Evolutionary conservation across 2,888 invertebrate species (phyloP), one percentile per base, ranked within the genome.

Genomic region (Hydroisotoma schaefferi): DNA sequence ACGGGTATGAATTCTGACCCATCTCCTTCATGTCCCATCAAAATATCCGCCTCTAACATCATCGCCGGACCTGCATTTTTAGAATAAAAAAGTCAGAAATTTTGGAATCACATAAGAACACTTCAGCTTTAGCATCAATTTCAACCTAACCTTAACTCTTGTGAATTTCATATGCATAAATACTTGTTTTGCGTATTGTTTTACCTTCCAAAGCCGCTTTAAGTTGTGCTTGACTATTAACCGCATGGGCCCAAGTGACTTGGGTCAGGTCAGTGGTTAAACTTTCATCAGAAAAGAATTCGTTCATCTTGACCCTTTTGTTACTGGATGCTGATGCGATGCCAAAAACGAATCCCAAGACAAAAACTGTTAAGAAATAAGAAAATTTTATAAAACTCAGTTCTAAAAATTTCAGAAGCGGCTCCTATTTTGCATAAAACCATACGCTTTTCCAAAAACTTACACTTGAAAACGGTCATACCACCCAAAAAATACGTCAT

Each of bases 21-120:
- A 26, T 15, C 28, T n/a, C 6, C n/a, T 6, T 2, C 5, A 4
- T 27, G 23, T 15, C 90, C 90, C 54, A 90, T 73, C 6, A 86
- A 81, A 27, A 94, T 84, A 75, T 94, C 94, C 0, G 89, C 92
- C 79, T 94, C 93, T 60, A 94, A 79, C 88, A 93, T 92, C 77
- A 86, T 83, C 33, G 85, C 76, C 53, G 81, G 15, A 46, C 26
- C 26, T 46, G 3, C n/a, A n/a, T n/a, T n/a, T n/a, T n/a, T n/a
- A 12, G 12, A 33, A 12, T 10, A 33, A 33, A 33, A 33, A 33
- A 33, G 8, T 10, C 33, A 33, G 12, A 33, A 10, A 33, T 33
- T 33, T 10, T 33, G 25, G 25, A 22, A 29, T 29, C 18, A 27
- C 8, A 22, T 22, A 8, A 29, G 27, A 15, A 51, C 51, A 51